Conservation (phyloP, 2,797 vertebrate species). For the Gymnothorax reevesii region DNA sequence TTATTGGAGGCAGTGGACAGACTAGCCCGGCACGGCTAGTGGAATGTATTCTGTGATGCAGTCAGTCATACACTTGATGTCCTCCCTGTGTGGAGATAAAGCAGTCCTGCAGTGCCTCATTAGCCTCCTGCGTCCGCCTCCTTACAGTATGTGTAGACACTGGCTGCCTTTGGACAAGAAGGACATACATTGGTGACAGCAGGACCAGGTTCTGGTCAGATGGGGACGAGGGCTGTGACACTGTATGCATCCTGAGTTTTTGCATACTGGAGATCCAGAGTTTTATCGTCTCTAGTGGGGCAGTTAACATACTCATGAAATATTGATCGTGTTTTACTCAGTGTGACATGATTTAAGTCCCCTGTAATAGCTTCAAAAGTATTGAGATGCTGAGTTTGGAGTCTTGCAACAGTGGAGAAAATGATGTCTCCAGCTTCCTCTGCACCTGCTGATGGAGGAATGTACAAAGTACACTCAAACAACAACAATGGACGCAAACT, state of each 20-base stretch:
- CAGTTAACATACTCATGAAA: too few species aligned
- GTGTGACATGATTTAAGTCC: not conserved
- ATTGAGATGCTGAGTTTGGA: conserved; percentile 11
- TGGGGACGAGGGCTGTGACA: too few species aligned
- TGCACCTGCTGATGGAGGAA: too few species aligned
- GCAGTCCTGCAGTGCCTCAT: not conserved
- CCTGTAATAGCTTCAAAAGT: not conserved
- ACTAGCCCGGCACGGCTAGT: too few species aligned
- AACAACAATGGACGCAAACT: conserved; percentile 11
- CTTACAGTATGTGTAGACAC: not conserved
- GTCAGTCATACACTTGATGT: not conserved
- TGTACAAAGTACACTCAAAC: too few species aligned
- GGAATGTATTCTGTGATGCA: not conserved
- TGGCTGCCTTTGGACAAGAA: not conserved
- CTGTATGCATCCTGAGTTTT: too few species aligned
- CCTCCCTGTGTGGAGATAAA: not conserved
- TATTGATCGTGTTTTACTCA: too few species aligned
- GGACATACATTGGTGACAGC: too few species aligned
- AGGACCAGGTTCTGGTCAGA: too few species aligned
- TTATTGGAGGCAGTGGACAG: not conserved
- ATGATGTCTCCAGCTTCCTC: not conserved
- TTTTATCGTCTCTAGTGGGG: not conserved
- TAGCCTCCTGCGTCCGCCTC: not conserved
- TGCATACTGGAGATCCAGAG: too few species aligned
- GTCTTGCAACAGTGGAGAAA: not conserved